Percentiles rank a stretch among this genome's conserved stretches.
Evolutionary conservation across 2,797 vertebrate genomes (phyloP).

Genomic region (Philypnodon macrostomus): DNA sequence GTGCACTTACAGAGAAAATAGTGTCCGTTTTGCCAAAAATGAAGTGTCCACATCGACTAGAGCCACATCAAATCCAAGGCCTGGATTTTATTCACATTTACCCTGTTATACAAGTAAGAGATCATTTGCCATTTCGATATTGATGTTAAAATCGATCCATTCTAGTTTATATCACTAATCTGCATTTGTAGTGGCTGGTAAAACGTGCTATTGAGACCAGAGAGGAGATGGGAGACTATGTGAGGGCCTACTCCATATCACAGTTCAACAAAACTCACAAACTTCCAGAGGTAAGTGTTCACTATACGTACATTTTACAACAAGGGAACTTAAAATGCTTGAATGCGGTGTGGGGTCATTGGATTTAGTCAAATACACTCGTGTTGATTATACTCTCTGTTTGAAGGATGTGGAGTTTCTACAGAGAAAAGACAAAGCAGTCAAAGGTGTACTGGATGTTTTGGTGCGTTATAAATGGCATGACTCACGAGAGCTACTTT

Average conservation of each 20-base stretch:
- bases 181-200: conserved; percentile 87
- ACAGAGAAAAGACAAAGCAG: conserved; percentile 83
- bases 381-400: not conserved
- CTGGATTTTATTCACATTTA: conserved; percentile 98
- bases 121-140: too few relatives aligned
- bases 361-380: too few relatives aligned
- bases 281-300: conserved; percentile 85
- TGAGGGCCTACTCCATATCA: conserved; percentile 90
- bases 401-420: conserved; percentile 89
- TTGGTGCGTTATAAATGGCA: conserved; percentile 77
- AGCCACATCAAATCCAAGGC: conserved; percentile 98
- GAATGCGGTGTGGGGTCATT: too few relatives aligned
- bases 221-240: conserved; percentile 96
- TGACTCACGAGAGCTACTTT: too few relatives aligned
- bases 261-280: conserved; percentile 92
- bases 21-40: conserved; percentile 95
- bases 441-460: conserved; percentile 81
- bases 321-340: too few relatives aligned
- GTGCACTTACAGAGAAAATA: conserved; percentile 96
- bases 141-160: too few relatives aligned
- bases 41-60: conserved; percentile 96
- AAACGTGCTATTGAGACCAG: conserved; percentile 96
- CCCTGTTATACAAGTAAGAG: conserved; percentile 87
- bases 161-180: too few relatives aligned
- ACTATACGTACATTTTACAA: too few relatives aligned